Conservation (phyloP, 2,113 vertebrate species). For the Callocephalon fimbriatum region DNA sequence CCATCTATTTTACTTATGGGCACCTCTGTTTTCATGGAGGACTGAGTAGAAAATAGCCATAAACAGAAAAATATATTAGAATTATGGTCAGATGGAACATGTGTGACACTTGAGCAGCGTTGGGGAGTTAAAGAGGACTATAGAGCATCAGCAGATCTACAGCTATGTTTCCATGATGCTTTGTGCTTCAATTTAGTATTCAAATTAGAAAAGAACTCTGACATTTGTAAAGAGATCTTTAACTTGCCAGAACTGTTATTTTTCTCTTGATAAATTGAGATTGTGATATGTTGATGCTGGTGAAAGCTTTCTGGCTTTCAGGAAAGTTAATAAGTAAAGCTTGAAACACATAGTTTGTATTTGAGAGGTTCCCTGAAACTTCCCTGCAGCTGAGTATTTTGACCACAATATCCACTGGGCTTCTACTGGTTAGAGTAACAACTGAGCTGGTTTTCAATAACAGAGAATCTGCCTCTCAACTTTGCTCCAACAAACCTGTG, state of each 20-base stretch:
- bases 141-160: not conserved
- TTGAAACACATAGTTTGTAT: not conserved
- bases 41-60: not conserved
- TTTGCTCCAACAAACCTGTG: not conserved
- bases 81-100: not conserved
- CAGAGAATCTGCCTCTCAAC: not conserved
- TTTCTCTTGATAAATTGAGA: not conserved
- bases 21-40: not conserved
- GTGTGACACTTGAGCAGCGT: not conserved
- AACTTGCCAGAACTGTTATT: not conserved
- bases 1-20: not conserved
- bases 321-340: not conserved
- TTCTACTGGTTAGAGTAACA: not conserved
- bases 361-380: not conserved
- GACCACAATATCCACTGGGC: not conserved
- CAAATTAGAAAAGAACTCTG: not conserved
- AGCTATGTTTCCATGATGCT: not conserved
- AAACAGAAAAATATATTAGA: not conserved
- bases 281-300: not conserved
- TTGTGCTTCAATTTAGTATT: not conserved
- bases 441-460: not conserved
- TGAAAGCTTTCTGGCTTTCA: not conserved
- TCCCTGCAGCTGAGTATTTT: not conserved
- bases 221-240: not conserved
- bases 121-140: not conserved